Conservation (phyloP, 2,797 vertebrate genomes). For the Leucoraja ocellata region DNA sequence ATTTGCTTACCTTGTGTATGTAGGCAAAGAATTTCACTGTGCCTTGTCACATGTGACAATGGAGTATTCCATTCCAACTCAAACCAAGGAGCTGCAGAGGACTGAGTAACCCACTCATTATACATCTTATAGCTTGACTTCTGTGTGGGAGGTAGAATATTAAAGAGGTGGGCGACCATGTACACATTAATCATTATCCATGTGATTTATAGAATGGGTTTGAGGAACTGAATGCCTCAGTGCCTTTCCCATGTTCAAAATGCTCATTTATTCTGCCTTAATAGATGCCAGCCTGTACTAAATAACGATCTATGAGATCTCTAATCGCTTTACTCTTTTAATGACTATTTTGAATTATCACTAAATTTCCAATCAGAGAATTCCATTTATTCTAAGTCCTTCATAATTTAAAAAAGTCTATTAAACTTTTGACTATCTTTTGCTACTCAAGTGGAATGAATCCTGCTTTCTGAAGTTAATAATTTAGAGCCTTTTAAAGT, state of each 20-base stretch:
- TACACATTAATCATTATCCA: background rate
- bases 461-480: constrained; percentile 14
- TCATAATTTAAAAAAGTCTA: constrained; percentile 26
- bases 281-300: background rate
- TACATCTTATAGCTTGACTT: too few species aligned
- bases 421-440: constrained; percentile 10
- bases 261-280: background rate
- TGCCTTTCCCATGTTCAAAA: background rate
- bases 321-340: background rate
- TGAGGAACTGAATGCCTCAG: background rate
- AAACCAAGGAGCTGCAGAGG: too few species aligned
- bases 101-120: too few species aligned
- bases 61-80: too few species aligned
- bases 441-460: background rate
- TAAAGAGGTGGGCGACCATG: background rate
- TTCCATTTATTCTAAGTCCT: background rate
- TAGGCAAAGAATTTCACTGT: too few species aligned
- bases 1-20: too few species aligned
- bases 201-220: background rate
- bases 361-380: background rate
- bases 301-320: background rate
- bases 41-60: too few species aligned
- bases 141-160: too few species aligned
- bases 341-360: background rate
- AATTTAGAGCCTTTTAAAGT: background rate